A percentile compares a stretch with the other conserved stretches of the same genome.
Evolutionary conservation across 2,888 invertebrate genomes (phyloP).

Genomic region (Anagyrus pseudococci): DNA sequence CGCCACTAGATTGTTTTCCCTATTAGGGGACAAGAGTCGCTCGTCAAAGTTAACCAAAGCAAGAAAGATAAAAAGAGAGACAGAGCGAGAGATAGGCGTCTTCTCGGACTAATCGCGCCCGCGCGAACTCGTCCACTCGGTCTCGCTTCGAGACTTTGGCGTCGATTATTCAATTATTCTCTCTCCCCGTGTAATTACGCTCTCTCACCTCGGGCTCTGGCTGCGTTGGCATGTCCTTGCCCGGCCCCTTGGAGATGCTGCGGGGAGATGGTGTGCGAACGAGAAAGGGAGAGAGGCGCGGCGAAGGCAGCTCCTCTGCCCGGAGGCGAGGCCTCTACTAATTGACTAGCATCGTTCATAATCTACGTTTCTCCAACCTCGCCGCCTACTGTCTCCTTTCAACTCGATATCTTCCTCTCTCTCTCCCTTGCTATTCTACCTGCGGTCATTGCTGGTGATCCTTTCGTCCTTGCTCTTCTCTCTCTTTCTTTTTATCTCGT

Average conservation of each 20-base stretch:
- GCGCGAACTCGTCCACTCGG: too few relatives aligned
- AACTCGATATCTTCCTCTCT: constrained; percentile 13
- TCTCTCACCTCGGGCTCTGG: constrained; percentile 5
- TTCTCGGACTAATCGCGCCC: too few relatives aligned
- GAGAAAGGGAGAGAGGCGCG: too few relatives aligned
- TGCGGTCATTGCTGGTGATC: too few relatives aligned
- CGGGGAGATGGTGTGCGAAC: too few relatives aligned
- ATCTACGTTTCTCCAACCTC: neutral
- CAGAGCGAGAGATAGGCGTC: too few relatives aligned
- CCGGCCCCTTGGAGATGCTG: neutral
- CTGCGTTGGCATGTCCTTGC: too few relatives aligned
- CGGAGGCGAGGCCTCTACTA: constrained; percentile 48
- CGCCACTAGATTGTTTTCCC: too few relatives aligned
- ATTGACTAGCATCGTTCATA: constrained; percentile 62
- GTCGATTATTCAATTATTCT: constrained; percentile 47
- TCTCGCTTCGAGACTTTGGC: too few relatives aligned
- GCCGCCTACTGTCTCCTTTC: constrained; percentile 7
- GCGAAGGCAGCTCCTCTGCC: constrained; percentile 6
- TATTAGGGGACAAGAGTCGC: too few relatives aligned
- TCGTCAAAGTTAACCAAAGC: too few relatives aligned
- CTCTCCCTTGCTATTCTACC: constrained; percentile 1
- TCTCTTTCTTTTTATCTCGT: constrained; percentile 6
- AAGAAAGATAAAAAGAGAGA: too few relatives aligned
- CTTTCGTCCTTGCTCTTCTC: neutral
- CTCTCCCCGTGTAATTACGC: constrained; percentile 45